Evolutionary conservation across 1,140 invertebrate genomes (phyloP), one percentile per base, ranked within the genome.

Genomic region (Nixonia krombeini): DNA sequence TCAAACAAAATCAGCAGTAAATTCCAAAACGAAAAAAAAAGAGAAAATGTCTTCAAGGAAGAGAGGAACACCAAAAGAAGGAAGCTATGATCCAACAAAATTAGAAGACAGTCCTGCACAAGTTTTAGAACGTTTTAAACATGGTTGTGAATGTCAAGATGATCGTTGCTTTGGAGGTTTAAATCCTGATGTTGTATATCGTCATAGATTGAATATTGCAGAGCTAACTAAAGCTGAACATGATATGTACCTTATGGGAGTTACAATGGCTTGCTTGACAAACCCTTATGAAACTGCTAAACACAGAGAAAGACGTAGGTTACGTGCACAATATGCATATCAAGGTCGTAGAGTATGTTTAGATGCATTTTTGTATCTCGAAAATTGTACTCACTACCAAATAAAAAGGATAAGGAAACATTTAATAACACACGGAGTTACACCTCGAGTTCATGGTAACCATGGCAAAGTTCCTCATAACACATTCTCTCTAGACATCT

Each of bases 381-480:
- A 93, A 74, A 93, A 94, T 82, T 92, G 91, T 56, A 93, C 91
- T 2, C 90, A 91, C 78, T 93, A 93, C 81, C 91, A 93, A 74
- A 82, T 93, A 15, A 93, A 93, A 76, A 82, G 91, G 37, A 93
- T 93, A 59, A 81, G 92, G 56, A 92, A 92, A 72, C 92, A 94
- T 79, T 86, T 93, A 1, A 91, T 91, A 86, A 91, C 90, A 0
- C 91, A 93, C 73, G 92, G 92, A 8, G 91, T 94, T 0, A 90
- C 91, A 0, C 91, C 92, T 0, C 80, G 91, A 38, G 89, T 92
- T 28, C 92, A 93, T 78, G 91, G 92, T 1, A 94, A 93, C 78
- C 89, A 91, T 57, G 91, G 91, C 3, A 93, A 93, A 83, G 89
- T 91, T 73, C 91, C 91, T n/a, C 91, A 93, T 66, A 94, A 94